These are phyloP conservation scores for Urocyon cinereoargenteus DNA, from an alignment of 2,797 vertebrate genomes.

Conservation along the genomic window DNA sequence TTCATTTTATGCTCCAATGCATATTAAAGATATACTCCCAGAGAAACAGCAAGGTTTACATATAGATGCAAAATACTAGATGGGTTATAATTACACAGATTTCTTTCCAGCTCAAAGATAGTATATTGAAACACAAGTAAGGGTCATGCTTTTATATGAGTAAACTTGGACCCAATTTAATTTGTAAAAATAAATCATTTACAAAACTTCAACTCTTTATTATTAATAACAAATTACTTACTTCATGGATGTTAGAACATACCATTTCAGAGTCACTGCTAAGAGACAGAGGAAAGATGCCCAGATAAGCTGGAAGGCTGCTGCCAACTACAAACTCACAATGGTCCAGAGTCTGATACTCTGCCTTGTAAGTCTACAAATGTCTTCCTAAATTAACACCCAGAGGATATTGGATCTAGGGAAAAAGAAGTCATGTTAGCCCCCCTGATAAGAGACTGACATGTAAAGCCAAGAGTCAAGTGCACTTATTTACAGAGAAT, in stretches of 20 bases:
- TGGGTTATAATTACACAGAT: background rate
- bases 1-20: background rate
- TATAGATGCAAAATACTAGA: background rate
- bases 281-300: background rate
- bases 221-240: background rate
- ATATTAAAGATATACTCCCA: background rate
- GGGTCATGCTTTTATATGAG: background rate
- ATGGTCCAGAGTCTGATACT: background rate
- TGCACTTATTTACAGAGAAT: background rate
- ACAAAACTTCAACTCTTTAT: background rate
- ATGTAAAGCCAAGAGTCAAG: background rate
- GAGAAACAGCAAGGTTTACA: background rate
- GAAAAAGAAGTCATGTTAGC: background rate
- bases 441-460: background rate
- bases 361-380: background rate
- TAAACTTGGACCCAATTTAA: background rate
- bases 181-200: conserved; percentile 42
- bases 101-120: background rate
- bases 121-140: background rate
- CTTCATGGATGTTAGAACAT: background rate
- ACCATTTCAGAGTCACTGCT: background rate
- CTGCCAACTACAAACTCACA: background rate
- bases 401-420: background rate
- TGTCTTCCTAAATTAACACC: background rate
- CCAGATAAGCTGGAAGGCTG: background rate